phyloP scores from a whole-genome alignment of 2,888 invertebrate species.

The Idaea straminata region DNA sequence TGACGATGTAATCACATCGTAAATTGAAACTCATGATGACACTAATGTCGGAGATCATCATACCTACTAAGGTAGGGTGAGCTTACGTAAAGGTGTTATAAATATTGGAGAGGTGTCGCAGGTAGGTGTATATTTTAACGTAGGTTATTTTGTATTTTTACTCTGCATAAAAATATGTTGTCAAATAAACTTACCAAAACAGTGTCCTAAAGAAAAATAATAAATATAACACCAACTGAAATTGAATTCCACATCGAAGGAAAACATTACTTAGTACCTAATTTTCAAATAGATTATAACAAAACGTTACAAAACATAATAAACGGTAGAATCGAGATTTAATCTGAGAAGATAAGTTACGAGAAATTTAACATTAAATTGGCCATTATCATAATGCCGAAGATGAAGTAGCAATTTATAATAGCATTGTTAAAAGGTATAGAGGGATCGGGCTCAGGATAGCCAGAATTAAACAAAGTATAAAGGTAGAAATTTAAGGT shows the following conservation, averaged over 20 bases:
- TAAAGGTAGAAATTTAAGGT: not conserved
- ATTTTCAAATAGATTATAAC: not conserved
- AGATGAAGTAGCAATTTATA: slow-evolving; percentile 20
- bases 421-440: slow-evolving; percentile 10
- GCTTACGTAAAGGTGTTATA: too few relatives aligned
- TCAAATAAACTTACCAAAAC: not conserved
- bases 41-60: too few relatives aligned
- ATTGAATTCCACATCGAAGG: not conserved
- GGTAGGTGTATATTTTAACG: too few relatives aligned
- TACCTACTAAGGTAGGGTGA: too few relatives aligned
- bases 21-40: too few relatives aligned
- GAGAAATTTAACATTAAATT: slow-evolving; percentile 23
- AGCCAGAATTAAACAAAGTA: slow-evolving; percentile 6
- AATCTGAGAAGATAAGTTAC: slow-evolving; percentile 15
- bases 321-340: not conserved
- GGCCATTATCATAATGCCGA: slow-evolving; percentile 27
- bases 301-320: not conserved
- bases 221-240: not conserved
- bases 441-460: not conserved
- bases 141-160: too few relatives aligned
- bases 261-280: not conserved
- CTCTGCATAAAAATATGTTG: not conserved
- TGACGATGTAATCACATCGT: too few relatives aligned
- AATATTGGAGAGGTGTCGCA: too few relatives aligned
- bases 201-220: not conserved